Evolutionary conservation across 1,140 invertebrate genomes (phyloP).

Genomic region (Phenacoccus solenopsis): DNA sequence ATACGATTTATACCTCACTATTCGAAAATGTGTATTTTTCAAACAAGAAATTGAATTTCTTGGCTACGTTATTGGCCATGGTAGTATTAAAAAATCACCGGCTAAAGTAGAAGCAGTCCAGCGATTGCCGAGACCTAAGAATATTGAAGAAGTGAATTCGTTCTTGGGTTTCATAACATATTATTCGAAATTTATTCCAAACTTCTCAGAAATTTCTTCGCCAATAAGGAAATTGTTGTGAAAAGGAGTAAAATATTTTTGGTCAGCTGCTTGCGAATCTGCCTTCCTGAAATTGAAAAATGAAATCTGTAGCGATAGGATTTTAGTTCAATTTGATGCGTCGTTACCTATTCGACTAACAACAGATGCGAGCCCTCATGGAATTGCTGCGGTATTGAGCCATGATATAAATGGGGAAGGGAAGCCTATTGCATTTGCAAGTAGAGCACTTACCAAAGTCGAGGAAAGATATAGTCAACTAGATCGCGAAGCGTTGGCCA

Average conservation of each 20-base stretch:
- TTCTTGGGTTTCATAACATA: constrained; percentile 33
- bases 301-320: constrained; percentile 24
- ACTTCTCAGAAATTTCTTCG: constrained; percentile 18
- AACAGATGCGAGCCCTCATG: constrained; percentile 38
- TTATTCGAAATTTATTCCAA: constrained; percentile 30
- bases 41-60: constrained; percentile 24
- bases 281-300: constrained; percentile 35
- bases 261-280: constrained; percentile 24
- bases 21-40: constrained; percentile 22
- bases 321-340: constrained; percentile 32
- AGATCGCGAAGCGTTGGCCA: constrained; percentile 36
- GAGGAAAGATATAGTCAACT: constrained; percentile 38
- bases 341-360: constrained; percentile 32
- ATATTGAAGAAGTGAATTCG: constrained; percentile 29
- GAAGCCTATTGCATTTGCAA: constrained; percentile 35
- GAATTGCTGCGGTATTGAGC: constrained; percentile 36
- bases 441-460: constrained; percentile 31
- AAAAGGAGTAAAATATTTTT: constrained; percentile 23
- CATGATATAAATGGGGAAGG: constrained; percentile 32
- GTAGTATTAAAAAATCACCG: constrained; percentile 28
- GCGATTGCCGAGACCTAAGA: constrained; percentile 29
- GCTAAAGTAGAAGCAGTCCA: constrained; percentile 33
- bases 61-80: constrained; percentile 26
- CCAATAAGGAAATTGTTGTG: constrained; percentile 24
- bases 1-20: constrained; percentile 23